A percentile compares a stretch with the other conserved stretches of the same genome.
phyloP scores from a whole-genome alignment of 2,797 vertebrate species.

The Carapus acus region DNA sequence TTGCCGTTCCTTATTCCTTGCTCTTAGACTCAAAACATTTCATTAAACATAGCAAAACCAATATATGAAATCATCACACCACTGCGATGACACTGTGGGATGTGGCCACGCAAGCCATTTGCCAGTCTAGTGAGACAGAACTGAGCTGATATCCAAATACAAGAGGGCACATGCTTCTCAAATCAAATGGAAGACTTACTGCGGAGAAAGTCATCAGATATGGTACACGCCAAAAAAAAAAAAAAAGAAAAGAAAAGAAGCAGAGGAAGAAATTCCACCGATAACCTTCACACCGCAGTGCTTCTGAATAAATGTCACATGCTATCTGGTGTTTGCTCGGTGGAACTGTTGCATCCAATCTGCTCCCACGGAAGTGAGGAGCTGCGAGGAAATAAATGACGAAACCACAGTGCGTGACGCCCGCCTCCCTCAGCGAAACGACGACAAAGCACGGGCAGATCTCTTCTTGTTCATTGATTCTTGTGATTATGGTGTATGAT shows the following conservation, averaged over 20 bases:
- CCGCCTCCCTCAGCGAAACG: background rate
- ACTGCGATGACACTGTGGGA: slow-evolving; percentile 10
- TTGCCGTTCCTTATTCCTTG: background rate
- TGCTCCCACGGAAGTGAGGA: slow-evolving; percentile 57
- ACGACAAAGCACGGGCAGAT: slow-evolving; percentile 25
- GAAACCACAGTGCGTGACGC: slow-evolving; percentile 38
- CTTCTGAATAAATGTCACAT: slow-evolving; percentile 77
- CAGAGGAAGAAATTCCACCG: slow-evolving; percentile 61
- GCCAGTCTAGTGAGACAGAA: slow-evolving; percentile 53
- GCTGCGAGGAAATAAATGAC: slow-evolving; percentile 47
- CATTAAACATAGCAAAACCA: background rate
- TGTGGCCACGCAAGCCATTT: slow-evolving; percentile 35
- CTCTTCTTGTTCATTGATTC: slow-evolving; percentile 14
- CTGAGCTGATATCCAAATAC: slow-evolving; percentile 58
- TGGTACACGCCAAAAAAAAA: slow-evolving; percentile 69
- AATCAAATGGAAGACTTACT: slow-evolving; percentile 66
- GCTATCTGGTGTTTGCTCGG: slow-evolving; percentile 73
- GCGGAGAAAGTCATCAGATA: slow-evolving; percentile 72
- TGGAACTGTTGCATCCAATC: slow-evolving; percentile 64
- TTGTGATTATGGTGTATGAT: too few species aligned
- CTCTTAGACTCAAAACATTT: background rate
- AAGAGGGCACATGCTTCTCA: slow-evolving; percentile 64
- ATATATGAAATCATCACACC: slow-evolving; percentile 14
- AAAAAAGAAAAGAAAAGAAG: too few species aligned
- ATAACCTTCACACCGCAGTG: slow-evolving; percentile 74